A percentile compares a stretch with the other conserved stretches of the same genome.
These are phyloP conservation scores for Shinisaurus crocodilurus DNA, from an alignment of 2,113 vertebrate genomes.

Conservation along the genomic window DNA sequence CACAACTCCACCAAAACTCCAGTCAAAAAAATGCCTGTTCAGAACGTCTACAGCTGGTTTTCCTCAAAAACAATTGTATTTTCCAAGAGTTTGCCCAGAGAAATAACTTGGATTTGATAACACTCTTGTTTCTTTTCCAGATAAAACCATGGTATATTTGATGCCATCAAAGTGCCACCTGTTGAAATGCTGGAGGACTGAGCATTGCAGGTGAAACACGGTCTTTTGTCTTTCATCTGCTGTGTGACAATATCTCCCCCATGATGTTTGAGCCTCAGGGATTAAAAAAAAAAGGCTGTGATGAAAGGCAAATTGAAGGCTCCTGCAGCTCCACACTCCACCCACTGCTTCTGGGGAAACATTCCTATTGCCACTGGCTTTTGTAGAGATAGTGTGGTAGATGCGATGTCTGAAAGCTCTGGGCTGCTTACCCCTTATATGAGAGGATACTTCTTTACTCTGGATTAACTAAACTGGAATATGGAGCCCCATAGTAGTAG, in stretches of 20 bases:
- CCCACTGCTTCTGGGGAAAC: background rate
- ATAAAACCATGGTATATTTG: constrained; percentile 6
- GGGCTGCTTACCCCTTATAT: background rate
- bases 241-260: background rate
- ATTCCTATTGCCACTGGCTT: background rate
- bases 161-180: constrained; percentile 1
- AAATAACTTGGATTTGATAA: background rate
- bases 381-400: background rate
- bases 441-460: background rate
- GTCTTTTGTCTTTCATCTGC: background rate
- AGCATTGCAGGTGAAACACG: background rate
- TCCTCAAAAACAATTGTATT: background rate
- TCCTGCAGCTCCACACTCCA: background rate
- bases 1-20: background rate
- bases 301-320: background rate
- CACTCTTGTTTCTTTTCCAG: background rate
- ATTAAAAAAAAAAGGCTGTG: background rate
- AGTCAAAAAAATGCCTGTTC: background rate
- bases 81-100: background rate
- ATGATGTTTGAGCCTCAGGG: background rate
- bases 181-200: background rate
- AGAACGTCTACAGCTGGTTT: background rate
- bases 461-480: background rate
- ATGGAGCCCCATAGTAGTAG: no score
- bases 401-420: background rate